Conservation (phyloP, 2,113 vertebrate species). For the Atherinomorus stipes region DNA sequence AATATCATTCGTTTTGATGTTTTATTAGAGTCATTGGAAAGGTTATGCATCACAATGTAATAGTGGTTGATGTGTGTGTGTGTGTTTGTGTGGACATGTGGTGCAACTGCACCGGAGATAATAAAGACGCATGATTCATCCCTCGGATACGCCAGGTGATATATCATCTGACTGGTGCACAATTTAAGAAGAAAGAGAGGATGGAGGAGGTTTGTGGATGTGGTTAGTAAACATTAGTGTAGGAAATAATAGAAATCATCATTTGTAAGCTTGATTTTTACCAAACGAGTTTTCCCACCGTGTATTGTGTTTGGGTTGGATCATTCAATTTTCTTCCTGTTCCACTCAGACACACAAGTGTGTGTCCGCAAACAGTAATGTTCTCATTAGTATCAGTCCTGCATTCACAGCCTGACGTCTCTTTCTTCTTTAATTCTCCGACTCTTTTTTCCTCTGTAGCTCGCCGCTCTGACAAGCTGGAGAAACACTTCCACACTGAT, state of each 20-base stretch:
- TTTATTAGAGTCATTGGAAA: conserved; percentile 25
- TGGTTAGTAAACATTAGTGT: conserved; percentile 11
- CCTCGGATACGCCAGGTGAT: conserved; percentile 30
- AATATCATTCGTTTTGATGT: conserved; percentile 30
- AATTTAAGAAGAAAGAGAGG: conserved; percentile 28
- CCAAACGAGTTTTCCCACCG: neutral
- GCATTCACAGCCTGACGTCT: conserved; percentile 19
- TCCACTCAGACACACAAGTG: neutral
- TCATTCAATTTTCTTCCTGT: neutral
- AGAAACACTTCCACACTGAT: conserved; percentile 10
- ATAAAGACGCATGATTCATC: conserved; percentile 55
- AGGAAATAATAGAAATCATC: too few relatives aligned
- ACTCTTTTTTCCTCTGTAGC: conserved; percentile 13
- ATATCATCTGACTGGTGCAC: conserved; percentile 40
- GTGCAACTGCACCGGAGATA: conserved; percentile 34
- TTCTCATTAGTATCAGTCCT: conserved; percentile 45
- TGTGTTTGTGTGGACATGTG: conserved; percentile 24
- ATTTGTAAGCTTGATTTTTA: conserved; percentile 33
- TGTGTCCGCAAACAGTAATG: conserved; percentile 19
- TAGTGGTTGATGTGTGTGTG: conserved; percentile 25
- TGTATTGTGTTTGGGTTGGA: neutral
- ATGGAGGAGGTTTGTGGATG: neutral
- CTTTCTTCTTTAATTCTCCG: conserved; percentile 11
- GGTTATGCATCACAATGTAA: conserved; percentile 41
- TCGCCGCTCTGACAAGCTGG: conserved; percentile 23